These are phyloP conservation scores for Mormoops blainvillei DNA, from an alignment of 2,113 vertebrate species.

Conservation along the genomic window DNA sequence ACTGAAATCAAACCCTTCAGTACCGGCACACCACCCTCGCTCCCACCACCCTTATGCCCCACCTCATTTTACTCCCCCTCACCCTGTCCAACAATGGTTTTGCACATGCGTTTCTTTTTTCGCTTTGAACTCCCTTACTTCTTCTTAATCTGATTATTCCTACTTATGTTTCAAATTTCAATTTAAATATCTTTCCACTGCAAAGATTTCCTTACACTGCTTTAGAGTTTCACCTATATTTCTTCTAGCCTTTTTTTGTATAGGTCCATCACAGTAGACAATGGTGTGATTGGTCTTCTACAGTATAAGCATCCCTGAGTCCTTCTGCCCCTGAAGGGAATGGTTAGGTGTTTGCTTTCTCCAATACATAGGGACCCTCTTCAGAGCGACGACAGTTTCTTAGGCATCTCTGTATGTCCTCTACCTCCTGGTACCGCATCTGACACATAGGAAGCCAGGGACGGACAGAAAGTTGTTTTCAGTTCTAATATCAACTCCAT, in stretches of 20 bases:
- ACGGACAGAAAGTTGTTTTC: neutral
- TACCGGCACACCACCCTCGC: neutral
- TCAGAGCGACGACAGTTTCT: neutral
- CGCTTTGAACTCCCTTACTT: neutral
- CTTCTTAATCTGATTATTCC: neutral
- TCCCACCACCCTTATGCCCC: rapidly evolving
- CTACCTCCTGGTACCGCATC: neutral
- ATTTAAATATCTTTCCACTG: neutral
- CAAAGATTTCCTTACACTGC: neutral
- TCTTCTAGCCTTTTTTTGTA: neutral
- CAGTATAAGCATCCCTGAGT: neutral
- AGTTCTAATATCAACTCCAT: neutral
- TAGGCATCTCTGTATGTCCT: neutral
- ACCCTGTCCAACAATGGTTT: neutral
- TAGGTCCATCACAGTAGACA: neutral
- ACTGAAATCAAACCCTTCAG: neutral
- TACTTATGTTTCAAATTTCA: neutral
- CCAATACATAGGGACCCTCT: neutral
- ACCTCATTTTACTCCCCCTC: neutral
- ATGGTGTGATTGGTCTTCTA: too few species aligned
- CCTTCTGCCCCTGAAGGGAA: neutral
- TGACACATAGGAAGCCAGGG: neutral
- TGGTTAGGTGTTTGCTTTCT: neutral
- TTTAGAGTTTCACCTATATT: neutral
- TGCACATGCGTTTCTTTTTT: neutral